phyloP scores from a whole-genome alignment of 2,888 invertebrate genomes.

The Willowsia nigromaculata region DNA sequence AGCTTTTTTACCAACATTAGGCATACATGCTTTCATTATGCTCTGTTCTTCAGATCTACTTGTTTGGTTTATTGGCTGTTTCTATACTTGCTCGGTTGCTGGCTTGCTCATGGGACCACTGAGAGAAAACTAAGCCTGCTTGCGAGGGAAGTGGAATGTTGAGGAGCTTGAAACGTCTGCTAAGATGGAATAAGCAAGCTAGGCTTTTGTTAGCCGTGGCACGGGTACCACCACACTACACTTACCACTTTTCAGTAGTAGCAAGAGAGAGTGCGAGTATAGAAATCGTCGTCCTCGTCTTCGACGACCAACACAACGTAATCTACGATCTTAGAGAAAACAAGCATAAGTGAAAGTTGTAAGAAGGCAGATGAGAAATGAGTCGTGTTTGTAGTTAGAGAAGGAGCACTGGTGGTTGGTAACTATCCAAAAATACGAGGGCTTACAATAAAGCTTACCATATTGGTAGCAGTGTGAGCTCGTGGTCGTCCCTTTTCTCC shows the following conservation, averaged over 20 bases:
- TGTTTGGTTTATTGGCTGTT: constrained; percentile 63
- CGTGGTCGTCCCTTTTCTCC: background rate
- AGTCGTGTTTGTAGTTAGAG: constrained; percentile 33
- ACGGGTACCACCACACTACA: background rate
- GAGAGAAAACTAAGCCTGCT: background rate
- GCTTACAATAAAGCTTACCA: background rate
- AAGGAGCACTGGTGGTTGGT: constrained; percentile 32
- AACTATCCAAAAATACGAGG: constrained; percentile 28
- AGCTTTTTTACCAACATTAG: constrained; percentile 35
- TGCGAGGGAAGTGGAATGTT: constrained; percentile 40
- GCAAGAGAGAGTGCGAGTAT: background rate
- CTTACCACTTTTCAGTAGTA: background rate
- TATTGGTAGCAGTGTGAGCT: background rate
- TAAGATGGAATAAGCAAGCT: constrained; percentile 11
- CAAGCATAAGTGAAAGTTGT: constrained; percentile 41
- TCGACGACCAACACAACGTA: constrained; percentile 39
- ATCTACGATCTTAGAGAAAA: constrained; percentile 47
- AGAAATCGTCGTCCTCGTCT: constrained; percentile 28
- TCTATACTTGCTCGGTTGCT: constrained; percentile 17
- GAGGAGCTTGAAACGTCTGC: constrained; percentile 41
- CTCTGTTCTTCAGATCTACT: constrained; percentile 20
- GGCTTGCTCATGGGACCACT: constrained; percentile 53
- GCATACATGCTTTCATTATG: constrained; percentile 21
- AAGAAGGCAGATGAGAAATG: constrained; percentile 46
- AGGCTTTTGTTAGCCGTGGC: constrained; percentile 11